These are phyloP conservation scores for Drusus annulatus DNA, from an alignment of 1,140 invertebrate species.

Conservation along the genomic window DNA sequence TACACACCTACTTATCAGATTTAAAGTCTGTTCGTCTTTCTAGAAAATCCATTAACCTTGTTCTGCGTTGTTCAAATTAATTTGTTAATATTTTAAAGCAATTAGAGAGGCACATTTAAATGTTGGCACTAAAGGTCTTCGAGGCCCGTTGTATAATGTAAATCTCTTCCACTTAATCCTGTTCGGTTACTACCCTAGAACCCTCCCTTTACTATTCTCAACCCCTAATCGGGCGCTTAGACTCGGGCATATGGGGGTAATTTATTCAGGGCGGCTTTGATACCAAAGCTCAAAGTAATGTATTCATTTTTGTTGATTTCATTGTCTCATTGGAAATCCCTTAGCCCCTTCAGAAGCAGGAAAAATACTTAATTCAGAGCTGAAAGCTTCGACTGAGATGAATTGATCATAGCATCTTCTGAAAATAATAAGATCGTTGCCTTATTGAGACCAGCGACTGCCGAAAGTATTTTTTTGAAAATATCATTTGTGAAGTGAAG, in stretches of 20 bases:
- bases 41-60: too few relatives aligned
- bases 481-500: too few relatives aligned
- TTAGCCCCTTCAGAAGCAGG: too few relatives aligned
- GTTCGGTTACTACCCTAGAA: conserved; percentile 16
- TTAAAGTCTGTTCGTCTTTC: too few relatives aligned
- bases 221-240: conserved; percentile 13
- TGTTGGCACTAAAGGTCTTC: conserved; percentile 27
- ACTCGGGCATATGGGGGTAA: conserved; percentile 26
- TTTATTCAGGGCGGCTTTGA: conserved; percentile 37
- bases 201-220: too few relatives aligned
- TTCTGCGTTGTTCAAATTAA: not conserved
- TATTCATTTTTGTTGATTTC: conserved; percentile 26
- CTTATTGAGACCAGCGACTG: too few relatives aligned
- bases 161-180: conserved; percentile 24
- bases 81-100: conserved; percentile 56
- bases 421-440: too few relatives aligned
- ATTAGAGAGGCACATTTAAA: conserved; percentile 50
- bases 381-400: too few relatives aligned
- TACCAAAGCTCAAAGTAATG: conserved; percentile 18
- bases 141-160: conserved; percentile 50
- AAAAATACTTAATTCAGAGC: not conserved
- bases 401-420: too few relatives aligned
- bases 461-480: too few relatives aligned
- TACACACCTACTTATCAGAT: too few relatives aligned
- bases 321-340: not conserved